phyloP scores from a whole-genome alignment of 2,113 vertebrate genomes.

The Myotis lucifugus region DNA sequence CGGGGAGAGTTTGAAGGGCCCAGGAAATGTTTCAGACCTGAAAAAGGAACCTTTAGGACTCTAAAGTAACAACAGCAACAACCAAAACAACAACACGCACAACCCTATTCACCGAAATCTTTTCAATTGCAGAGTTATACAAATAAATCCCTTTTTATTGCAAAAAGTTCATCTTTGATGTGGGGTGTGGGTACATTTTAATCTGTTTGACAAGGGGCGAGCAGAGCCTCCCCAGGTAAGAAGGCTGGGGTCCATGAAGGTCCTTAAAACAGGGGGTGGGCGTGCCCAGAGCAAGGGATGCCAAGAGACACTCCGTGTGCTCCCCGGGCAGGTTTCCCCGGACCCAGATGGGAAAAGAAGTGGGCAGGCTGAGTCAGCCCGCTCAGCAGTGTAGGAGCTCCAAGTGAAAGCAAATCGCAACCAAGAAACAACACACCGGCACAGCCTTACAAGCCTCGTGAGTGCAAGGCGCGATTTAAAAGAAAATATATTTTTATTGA shows the following conservation, averaged over 20 bases:
- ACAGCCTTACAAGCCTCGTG: not conserved
- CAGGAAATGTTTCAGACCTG: not conserved
- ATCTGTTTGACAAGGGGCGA: not conserved
- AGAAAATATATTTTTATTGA: too few relatives aligned
- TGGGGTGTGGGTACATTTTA: not conserved
- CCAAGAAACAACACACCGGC: not conserved
- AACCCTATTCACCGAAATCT: not conserved
- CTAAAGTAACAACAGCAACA: not conserved
- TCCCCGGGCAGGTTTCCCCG: not conserved
- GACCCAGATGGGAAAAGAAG: not conserved
- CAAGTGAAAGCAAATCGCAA: not conserved
- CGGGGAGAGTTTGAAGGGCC: conserved; percentile 4
- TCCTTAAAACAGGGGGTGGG: not conserved
- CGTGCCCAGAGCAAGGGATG: not conserved
- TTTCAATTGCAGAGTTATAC: not conserved
- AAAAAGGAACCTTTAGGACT: not conserved
- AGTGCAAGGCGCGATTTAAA: not conserved
- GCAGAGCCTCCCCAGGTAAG: not conserved
- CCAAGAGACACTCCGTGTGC: accelerated
- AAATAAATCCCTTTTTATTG: not conserved
- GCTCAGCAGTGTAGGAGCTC: not conserved
- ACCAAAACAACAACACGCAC: not conserved
- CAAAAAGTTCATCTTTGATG: not conserved
- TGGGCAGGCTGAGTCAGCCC: not conserved
- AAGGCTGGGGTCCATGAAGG: not conserved